These are phyloP conservation scores for Schizotus pectinicornis DNA, from an alignment of 2,888 invertebrate genomes.

Conservation along the genomic window DNA sequence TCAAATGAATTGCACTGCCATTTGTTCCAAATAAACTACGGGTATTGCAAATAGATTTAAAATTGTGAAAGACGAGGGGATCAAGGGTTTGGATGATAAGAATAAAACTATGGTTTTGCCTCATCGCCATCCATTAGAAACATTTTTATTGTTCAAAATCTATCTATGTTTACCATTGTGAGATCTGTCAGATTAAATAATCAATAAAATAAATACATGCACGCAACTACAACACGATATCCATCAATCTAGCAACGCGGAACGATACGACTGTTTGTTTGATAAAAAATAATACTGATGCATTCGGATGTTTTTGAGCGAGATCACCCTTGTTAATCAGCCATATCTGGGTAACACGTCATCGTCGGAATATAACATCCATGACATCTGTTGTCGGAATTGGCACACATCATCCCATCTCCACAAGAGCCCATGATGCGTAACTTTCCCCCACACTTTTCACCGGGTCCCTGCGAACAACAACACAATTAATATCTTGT, in stretches of 20 bases:
- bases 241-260: slow-evolving; percentile 14
- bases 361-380: slow-evolving; percentile 52
- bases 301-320: slow-evolving; percentile 7
- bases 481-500: no score
- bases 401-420: slow-evolving; percentile 52
- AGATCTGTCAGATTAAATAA: slow-evolving; percentile 21
- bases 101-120: no score
- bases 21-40: no score
- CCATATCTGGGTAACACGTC: slow-evolving; percentile 41
- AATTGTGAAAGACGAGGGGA: no score
- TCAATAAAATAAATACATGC: slow-evolving; percentile 26
- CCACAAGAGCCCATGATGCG: slow-evolving; percentile 51
- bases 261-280: slow-evolving; percentile 18
- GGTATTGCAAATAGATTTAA: no score
- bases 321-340: slow-evolving; percentile 23
- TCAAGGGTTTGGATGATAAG: no score
- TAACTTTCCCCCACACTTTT: slow-evolving; percentile 51
- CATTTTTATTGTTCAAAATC: slow-evolving; percentile 12
- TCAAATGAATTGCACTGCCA: no score
- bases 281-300: slow-evolving; percentile 41
- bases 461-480: slow-evolving; percentile 51
- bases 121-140: slow-evolving; percentile 6
- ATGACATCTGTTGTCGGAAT: slow-evolving; percentile 51
- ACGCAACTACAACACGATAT: slow-evolving; percentile 21
- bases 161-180: slow-evolving; percentile 8